Percentiles rank a stretch among this genome's conserved stretches.
These are phyloP conservation scores for Oscheius sp. DNA, from an alignment of 2,888 invertebrate species.

Conservation along the genomic window DNA sequence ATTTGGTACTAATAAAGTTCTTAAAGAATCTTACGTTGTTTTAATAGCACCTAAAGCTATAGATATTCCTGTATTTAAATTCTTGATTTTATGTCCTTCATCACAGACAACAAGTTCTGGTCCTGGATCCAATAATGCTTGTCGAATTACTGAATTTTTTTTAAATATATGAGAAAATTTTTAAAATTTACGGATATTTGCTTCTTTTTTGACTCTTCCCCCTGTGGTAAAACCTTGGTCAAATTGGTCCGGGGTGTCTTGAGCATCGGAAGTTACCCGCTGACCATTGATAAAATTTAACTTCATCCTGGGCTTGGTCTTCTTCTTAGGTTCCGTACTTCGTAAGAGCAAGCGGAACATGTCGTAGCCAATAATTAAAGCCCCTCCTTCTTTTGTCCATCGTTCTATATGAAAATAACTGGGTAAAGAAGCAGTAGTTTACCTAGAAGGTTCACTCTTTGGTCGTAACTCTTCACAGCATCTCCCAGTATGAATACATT, in stretches of 20 bases:
- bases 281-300: constrained; percentile 47
- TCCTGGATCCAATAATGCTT: constrained; percentile 84
- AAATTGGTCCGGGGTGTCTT: constrained; percentile 35
- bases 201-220: constrained; percentile 52
- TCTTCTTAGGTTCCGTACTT: constrained; percentile 42
- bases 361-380: constrained; percentile 95
- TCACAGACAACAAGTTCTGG: constrained; percentile 95
- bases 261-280: constrained; percentile 11
- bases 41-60: constrained; percentile 92
- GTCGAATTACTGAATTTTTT: constrained; percentile 42
- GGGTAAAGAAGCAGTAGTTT: constrained; percentile 56
- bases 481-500: constrained; percentile 91
- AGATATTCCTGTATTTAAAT: constrained; percentile 95
- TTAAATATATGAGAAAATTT: neutral
- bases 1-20: neutral
- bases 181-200: constrained; percentile 44
- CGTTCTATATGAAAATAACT: constrained; percentile 77
- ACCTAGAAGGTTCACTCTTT: constrained; percentile 84
- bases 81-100: constrained; percentile 97
- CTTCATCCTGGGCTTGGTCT: constrained; percentile 43
- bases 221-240: constrained; percentile 46
- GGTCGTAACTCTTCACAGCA: constrained; percentile 88
- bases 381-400: constrained; percentile 90
- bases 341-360: constrained; percentile 87
- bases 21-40: constrained; percentile 78